phyloP scores from a whole-genome alignment of 1,140 invertebrate genomes.

The Goniozus legneri region DNA sequence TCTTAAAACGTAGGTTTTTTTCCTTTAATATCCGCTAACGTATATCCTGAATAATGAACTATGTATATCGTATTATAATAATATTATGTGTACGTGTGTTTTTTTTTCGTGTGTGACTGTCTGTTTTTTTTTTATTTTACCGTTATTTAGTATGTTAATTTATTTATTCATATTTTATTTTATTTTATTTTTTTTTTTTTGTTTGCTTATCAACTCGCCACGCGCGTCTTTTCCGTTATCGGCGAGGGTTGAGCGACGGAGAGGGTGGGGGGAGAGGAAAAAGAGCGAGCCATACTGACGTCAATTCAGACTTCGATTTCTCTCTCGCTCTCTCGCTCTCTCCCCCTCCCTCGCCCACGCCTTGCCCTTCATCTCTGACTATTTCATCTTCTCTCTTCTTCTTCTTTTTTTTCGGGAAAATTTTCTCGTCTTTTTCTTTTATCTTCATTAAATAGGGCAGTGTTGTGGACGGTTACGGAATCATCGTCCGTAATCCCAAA shows the following conservation, averaged over 20 bases:
- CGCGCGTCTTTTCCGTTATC: too few relatives aligned
- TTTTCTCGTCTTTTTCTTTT: too few relatives aligned
- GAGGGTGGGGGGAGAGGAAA: too few relatives aligned
- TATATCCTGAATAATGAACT: slow-evolving; percentile 20
- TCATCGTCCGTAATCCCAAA: slow-evolving; percentile 46
- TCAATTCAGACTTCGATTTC: background rate
- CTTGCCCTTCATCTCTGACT: background rate
- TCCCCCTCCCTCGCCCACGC: background rate
- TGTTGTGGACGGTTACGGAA: slow-evolving; percentile 52
- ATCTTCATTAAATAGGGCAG: slow-evolving; percentile 48
- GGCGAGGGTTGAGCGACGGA: too few relatives aligned
- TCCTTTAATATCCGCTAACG: slow-evolving; percentile 18
- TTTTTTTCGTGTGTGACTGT: background rate
- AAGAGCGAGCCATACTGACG: too few relatives aligned
- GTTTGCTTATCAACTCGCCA: too few relatives aligned
- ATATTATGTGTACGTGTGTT: too few relatives aligned
- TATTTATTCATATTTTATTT: too few relatives aligned
- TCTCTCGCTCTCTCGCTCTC: background rate
- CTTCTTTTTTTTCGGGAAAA: slow-evolving; percentile 7
- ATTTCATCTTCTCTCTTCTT: background rate
- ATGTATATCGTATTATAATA: slow-evolving; percentile 3
- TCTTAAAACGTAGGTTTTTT: background rate
- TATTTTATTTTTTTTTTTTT: too few relatives aligned
- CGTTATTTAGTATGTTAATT: too few relatives aligned
- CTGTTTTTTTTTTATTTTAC: too few relatives aligned